phyloP scores from a whole-genome alignment of 2,797 vertebrate species.

The Falco rusticolus region DNA sequence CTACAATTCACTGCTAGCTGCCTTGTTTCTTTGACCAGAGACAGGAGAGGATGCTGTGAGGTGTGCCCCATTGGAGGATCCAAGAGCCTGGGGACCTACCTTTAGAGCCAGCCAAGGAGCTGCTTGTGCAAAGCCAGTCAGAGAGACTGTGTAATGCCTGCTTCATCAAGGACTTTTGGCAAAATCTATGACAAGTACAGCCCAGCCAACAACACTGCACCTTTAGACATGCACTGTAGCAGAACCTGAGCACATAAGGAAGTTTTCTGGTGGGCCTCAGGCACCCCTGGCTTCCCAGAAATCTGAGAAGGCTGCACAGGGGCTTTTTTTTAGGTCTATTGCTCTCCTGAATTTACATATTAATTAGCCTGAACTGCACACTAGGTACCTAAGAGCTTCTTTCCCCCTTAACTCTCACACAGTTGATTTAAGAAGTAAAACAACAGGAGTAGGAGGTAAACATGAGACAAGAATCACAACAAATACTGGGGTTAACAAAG shows the following conservation, averaged over 20 bases:
- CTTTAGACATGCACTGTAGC: background rate
- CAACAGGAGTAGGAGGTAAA: background rate
- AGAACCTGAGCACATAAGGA: background rate
- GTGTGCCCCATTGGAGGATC: background rate
- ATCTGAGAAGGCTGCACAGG: background rate
- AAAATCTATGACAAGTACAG: conserved; percentile 37
- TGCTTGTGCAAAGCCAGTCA: conserved; percentile 6
- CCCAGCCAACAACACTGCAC: conserved; percentile 20
- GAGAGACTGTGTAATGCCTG: conserved; percentile 47
- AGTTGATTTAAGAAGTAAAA: background rate
- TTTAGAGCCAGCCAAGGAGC: background rate
- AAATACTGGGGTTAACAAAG: background rate
- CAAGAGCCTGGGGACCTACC: background rate
- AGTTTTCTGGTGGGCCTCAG: conserved; percentile 8
- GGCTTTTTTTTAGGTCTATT: background rate
- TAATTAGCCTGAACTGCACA: background rate
- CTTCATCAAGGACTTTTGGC: conserved; percentile 54
- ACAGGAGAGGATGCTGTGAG: background rate
- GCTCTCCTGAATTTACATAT: background rate
- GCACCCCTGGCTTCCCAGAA: background rate
- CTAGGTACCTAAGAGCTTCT: background rate
- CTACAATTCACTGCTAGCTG: background rate
- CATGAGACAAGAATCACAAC: background rate
- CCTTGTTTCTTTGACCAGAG: background rate
- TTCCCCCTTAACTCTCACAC: background rate